These are phyloP conservation scores for Amyelois transitella DNA, from an alignment of 1,140 invertebrate species.

Conservation along the genomic window DNA sequence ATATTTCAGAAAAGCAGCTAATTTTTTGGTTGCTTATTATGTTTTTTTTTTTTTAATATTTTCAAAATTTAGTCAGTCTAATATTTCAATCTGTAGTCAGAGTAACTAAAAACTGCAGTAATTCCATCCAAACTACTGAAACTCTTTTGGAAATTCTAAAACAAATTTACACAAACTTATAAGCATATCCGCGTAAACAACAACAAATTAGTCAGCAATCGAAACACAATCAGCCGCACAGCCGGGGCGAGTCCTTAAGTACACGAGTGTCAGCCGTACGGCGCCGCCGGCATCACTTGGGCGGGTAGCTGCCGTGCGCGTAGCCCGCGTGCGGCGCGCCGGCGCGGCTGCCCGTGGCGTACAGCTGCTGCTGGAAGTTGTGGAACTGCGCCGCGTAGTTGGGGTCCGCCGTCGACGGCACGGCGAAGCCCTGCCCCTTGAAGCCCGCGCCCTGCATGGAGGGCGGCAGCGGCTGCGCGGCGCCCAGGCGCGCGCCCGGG, in stretches of 20 bases:
- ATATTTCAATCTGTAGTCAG: too few species aligned
- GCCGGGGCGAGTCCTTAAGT: constrained; percentile 14
- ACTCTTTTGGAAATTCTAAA: too few species aligned
- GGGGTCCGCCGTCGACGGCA: constrained; percentile 89
- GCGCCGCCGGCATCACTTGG: constrained; percentile 52
- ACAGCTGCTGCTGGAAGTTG: constrained; percentile 95
- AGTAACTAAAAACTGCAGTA: too few species aligned
- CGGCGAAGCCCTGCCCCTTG: constrained; percentile 87
- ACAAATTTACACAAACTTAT: too few species aligned
- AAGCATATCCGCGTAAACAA: too few species aligned
- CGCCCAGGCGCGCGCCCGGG: constrained; percentile 47
- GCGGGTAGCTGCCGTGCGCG: constrained; percentile 47
- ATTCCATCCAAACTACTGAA: too few species aligned
- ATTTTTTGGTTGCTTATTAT: too few species aligned
- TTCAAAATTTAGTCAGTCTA: too few species aligned
- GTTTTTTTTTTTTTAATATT: too few species aligned
- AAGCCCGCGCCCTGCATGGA: constrained; percentile 85
- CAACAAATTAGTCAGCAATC: too few species aligned
- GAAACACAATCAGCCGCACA: background rate
- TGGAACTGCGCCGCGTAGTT: constrained; percentile 96
- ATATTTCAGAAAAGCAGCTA: too few species aligned
- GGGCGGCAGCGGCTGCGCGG: constrained; percentile 82
- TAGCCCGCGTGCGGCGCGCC: constrained; percentile 61
- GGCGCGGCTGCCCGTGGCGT: constrained; percentile 88
- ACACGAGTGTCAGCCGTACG: constrained; percentile 4